Evolutionary conservation across 2,888 invertebrate genomes (phyloP).

Genomic region (Baccha elongata): DNA sequence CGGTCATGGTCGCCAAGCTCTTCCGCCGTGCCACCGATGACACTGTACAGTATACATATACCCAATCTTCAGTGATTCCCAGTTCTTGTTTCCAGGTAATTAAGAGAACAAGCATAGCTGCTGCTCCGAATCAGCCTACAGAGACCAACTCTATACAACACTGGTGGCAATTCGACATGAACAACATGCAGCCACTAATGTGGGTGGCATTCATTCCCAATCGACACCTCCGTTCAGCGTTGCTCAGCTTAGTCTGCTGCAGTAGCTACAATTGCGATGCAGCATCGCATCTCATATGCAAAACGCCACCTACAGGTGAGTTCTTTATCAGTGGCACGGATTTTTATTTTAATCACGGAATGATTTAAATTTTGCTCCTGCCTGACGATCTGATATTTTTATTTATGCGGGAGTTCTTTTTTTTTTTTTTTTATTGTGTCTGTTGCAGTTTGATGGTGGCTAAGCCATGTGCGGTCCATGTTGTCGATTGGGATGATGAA

Average conservation of each 20-base stretch:
- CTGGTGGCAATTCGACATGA: constrained; percentile 47
- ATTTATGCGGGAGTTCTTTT: constrained; percentile 71
- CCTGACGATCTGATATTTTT: constrained; percentile 71
- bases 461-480: constrained; percentile 69
- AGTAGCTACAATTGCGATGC: constrained; percentile 10
- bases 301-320: constrained; percentile 74
- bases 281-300: constrained; percentile 64
- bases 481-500: constrained; percentile 61
- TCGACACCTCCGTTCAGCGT: constrained; percentile 58
- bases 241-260: not conserved
- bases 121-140: constrained; percentile 64
- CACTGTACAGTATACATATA: constrained; percentile 1
- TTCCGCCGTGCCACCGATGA: not conserved
- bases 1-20: constrained; percentile 18
- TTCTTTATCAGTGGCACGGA: constrained; percentile 71
- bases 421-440: not conserved
- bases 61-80: constrained; percentile 45
- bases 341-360: constrained; percentile 74
- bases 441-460: constrained; percentile 10
- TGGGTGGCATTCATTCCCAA: constrained; percentile 71
- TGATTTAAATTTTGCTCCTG: constrained; percentile 70
- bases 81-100: constrained; percentile 66
- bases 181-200: constrained; percentile 60
- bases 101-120: constrained; percentile 72
- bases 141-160: constrained; percentile 25